Conservation (phyloP, 2,888 invertebrate genomes). For the Drosophila atripex region DNA sequence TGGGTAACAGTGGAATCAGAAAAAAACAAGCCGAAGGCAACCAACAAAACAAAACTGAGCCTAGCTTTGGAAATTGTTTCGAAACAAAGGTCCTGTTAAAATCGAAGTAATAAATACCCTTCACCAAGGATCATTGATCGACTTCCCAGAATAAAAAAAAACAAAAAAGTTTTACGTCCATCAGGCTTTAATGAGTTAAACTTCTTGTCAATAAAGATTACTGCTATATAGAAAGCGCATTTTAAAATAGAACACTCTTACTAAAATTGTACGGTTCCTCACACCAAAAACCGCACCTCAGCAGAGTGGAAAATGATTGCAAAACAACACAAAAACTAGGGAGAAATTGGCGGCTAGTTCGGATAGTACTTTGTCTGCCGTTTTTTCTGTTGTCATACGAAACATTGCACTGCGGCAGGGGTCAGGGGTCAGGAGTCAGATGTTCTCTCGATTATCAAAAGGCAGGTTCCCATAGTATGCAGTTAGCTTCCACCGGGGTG, state of each 20-base stretch:
- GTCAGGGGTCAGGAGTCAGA: conserved; percentile 32
- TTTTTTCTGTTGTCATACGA: conserved; percentile 64
- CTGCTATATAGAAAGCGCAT: too few relatives aligned
- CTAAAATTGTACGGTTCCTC: too few relatives aligned
- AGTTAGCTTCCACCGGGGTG: conserved; percentile 32
- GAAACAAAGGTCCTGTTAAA: not conserved
- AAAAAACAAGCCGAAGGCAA: conserved; percentile 30
- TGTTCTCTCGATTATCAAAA: conserved; percentile 39
- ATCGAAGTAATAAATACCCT: not conserved
- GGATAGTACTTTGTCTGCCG: conserved; percentile 50
- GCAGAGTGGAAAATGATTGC: conserved; percentile 13
- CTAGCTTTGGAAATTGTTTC: conserved; percentile 9
- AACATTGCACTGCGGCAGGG: conserved; percentile 43
- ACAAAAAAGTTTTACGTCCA: not conserved
- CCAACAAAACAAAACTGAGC: conserved; percentile 29
- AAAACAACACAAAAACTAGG: conserved; percentile 3
- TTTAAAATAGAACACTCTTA: too few relatives aligned
- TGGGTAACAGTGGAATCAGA: conserved; percentile 44
- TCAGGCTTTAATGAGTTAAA: not conserved
- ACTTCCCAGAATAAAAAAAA: too few relatives aligned
- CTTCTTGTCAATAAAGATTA: too few relatives aligned
- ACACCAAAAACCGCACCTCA: not conserved
- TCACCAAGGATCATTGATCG: too few relatives aligned
- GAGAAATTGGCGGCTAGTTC: conserved; percentile 26
- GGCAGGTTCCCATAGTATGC: conserved; percentile 21